These are phyloP conservation scores for Scylla paramamosain DNA, from an alignment of 1,140 invertebrate genomes.

Conservation along the genomic window DNA sequence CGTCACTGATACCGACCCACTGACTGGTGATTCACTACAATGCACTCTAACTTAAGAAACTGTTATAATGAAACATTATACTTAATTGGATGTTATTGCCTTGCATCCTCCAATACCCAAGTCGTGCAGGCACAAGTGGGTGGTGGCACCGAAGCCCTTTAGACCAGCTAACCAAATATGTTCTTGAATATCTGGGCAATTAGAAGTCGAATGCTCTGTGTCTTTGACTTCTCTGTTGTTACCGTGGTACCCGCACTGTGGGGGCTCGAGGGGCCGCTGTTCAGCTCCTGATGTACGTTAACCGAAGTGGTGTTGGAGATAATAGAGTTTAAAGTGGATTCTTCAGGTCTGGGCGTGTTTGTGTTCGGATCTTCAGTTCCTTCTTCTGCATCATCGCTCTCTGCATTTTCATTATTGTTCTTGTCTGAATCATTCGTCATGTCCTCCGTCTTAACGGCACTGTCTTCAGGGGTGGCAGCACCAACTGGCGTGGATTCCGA, in stretches of 20 bases:
- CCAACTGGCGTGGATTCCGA: neutral
- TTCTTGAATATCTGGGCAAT: slow-evolving; percentile 26
- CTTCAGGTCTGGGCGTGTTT: neutral
- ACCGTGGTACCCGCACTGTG: neutral
- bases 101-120: no score
- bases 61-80: no score
- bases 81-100: no score
- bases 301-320: neutral
- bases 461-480: neutral
- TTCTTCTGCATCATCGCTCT: neutral
- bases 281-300: no score
- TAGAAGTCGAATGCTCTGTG: neutral
- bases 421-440: neutral
- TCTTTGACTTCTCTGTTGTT: neutral
- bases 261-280: neutral
- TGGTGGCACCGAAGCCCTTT: no score
- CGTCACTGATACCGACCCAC: no score
- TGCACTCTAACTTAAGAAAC: no score
- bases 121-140: no score
- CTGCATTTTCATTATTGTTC: neutral
- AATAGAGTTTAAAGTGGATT: neutral
- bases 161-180: neutral
- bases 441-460: neutral
- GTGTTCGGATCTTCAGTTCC: neutral
- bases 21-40: no score